Conservation (phyloP, 2,888 invertebrate species). For the Antheraea assamensis region DNA sequence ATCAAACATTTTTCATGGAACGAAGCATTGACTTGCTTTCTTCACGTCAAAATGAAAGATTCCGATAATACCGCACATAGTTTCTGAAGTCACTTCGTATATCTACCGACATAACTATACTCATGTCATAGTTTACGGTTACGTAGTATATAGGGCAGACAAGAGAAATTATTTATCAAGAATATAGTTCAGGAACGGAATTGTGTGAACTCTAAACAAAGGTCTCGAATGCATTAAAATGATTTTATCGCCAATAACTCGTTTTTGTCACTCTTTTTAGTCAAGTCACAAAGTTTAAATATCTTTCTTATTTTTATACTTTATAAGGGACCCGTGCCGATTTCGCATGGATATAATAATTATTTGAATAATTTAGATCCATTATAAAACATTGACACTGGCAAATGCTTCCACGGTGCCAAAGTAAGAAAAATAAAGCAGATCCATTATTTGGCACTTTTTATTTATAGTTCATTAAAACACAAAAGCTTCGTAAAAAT, state of each 20-base stretch:
- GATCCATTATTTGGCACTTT: too few species aligned
- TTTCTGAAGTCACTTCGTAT: not conserved
- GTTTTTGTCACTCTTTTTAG: not conserved
- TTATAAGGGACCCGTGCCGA: too few species aligned
- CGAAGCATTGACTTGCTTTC: not conserved
- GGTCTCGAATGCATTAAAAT: not conserved
- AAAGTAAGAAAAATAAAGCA: too few species aligned
- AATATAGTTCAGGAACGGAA: not conserved
- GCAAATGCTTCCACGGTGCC: too few species aligned
- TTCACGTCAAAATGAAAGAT: conserved; percentile 12
- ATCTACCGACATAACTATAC: not conserved
- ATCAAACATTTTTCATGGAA: conserved; percentile 3
- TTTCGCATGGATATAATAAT: too few species aligned
- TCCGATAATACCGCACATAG: conserved; percentile 10
- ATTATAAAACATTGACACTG: too few species aligned
- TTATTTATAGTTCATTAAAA: too few species aligned
- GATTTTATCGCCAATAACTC: not conserved
- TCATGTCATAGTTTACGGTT: not conserved
- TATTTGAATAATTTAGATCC: too few species aligned
- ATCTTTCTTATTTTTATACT: too few species aligned
- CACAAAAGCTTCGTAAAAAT: too few species aligned
- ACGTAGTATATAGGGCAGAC: not conserved
- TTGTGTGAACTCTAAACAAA: not conserved
- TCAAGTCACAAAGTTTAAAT: not conserved
- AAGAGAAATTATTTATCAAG: not conserved